phyloP scores from a whole-genome alignment of 2,113 vertebrate genomes.

The Cygnus buccinator region DNA sequence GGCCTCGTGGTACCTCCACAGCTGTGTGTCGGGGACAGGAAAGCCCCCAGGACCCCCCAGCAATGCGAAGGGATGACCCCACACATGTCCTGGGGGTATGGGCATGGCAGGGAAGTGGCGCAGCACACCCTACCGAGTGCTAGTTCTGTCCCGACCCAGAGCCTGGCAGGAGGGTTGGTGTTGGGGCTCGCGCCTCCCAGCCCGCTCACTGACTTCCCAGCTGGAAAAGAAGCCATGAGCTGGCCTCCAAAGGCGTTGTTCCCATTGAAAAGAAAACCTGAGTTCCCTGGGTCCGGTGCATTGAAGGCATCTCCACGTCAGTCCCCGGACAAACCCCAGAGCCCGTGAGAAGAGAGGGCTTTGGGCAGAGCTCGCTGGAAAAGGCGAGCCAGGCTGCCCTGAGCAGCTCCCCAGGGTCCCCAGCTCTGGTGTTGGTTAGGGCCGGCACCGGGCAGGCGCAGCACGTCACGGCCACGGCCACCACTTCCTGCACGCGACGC shows the following conservation, averaged over 20 bases:
- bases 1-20: neutral
- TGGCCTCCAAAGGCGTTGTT: neutral
- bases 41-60: neutral
- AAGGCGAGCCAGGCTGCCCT: neutral
- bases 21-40: neutral
- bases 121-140: too few species aligned
- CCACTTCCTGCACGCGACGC: rapidly evolving
- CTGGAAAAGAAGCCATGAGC: rapidly evolving
- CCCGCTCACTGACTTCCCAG: rapidly evolving
- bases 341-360: neutral
- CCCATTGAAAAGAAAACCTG: neutral
- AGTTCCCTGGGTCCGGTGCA: neutral
- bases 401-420: neutral
- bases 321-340: neutral
- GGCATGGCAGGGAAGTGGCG: neutral
- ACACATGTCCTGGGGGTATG: neutral
- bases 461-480: neutral
- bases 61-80: neutral
- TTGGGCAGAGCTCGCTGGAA: neutral
- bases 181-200: neutral
- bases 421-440: neutral
- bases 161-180: neutral
- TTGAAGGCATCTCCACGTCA: neutral
- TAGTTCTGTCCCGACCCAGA: neutral
- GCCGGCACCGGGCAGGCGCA: neutral